Percentiles rank a stretch among this genome's conserved stretches.
Conservation (phyloP, 2,797 vertebrate genomes). For the Peromyscus attwateri region DNA sequence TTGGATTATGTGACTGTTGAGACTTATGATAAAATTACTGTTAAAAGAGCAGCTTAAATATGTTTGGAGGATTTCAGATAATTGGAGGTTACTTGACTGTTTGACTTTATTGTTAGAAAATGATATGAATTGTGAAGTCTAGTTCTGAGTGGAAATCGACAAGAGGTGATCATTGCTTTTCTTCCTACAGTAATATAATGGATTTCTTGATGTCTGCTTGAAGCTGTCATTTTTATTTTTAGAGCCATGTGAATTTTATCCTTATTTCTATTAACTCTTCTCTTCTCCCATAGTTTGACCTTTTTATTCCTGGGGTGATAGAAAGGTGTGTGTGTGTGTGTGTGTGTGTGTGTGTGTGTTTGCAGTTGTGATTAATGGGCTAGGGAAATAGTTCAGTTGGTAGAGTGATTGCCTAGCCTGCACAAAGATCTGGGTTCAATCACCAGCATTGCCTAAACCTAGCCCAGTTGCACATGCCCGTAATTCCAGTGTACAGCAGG, state of each 20-base stretch:
- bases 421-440: not conserved
- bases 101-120: slow-evolving; percentile 56
- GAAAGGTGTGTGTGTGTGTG: not conserved
- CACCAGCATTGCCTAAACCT: too few relatives aligned
- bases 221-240: slow-evolving; percentile 36
- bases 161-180: not conserved
- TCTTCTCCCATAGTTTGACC: not conserved
- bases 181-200: slow-evolving; percentile 18
- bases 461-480: not conserved
- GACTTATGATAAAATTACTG: not conserved
- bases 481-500: not conserved
- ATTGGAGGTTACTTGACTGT: not conserved
- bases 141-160: slow-evolving; percentile 28
- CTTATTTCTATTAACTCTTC: not conserved
- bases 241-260: slow-evolving; percentile 1
- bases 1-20: not conserved
- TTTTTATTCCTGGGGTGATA: slow-evolving; percentile 16
- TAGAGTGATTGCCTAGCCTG: not conserved
- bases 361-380: not conserved
- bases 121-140: not conserved
- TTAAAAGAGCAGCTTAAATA: not conserved
- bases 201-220: slow-evolving; percentile 2
- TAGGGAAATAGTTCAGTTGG: not conserved
- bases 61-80: slow-evolving; percentile 35
- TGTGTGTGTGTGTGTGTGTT: not conserved